Conservation (phyloP, 2,113 vertebrate genomes). For the Heptranchias perlo region DNA sequence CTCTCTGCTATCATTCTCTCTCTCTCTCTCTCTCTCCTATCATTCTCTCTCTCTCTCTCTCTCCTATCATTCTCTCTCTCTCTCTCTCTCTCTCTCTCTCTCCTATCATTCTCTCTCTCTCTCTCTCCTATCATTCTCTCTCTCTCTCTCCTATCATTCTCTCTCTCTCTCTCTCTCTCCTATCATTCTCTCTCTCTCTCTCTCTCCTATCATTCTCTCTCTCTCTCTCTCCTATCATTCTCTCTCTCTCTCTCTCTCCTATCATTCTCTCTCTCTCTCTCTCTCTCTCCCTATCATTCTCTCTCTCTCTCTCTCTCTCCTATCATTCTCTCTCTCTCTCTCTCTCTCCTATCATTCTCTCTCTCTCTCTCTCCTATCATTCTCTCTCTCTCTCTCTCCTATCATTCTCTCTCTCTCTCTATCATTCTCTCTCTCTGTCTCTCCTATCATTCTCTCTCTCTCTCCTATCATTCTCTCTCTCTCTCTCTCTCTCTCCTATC, state of each 20-base stretch:
- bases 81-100: constrained; percentile 27
- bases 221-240: constrained; percentile 11
- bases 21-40: background rate
- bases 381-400: no score
- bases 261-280: background rate
- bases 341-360: constrained; percentile 38
- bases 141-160: background rate
- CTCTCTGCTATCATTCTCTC: constrained; percentile 25
- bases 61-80: no score
- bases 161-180: background rate
- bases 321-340: background rate
- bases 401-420: constrained; percentile 25
- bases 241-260: background rate
- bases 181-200: constrained; percentile 33
- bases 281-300: constrained; percentile 23
- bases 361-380: background rate
- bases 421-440: no score
- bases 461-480: constrained; percentile 19
- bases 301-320: background rate
- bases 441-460: background rate
- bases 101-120: background rate
- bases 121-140: constrained; percentile 39
- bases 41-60: no score
- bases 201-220: background rate
- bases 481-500: background rate